Conservation (phyloP, 64 coral and sea anemone species). For the Montipora efflorescens region DNA sequence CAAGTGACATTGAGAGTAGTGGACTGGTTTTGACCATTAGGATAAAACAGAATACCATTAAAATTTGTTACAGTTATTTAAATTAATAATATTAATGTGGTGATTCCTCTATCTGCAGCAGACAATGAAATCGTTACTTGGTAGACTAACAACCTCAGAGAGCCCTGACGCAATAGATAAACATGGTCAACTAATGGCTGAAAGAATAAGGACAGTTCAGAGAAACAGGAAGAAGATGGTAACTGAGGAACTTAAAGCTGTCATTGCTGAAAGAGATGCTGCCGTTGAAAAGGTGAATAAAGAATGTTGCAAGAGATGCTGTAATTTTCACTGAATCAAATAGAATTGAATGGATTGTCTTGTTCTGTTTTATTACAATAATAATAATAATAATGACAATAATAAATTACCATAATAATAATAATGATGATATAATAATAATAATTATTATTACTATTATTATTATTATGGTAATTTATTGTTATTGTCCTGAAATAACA, state of each 20-base stretch:
- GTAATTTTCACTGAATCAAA: background rate
- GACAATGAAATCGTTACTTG: conserved; percentile 79
- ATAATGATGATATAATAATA: no score
- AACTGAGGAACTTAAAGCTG: conserved; percentile 88
- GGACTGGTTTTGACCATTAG: no score
- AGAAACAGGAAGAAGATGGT: conserved; percentile 80
- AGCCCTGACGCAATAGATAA: conserved; percentile 82
- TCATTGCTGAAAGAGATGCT: conserved; percentile 88
- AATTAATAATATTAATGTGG: background rate
- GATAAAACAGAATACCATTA: no score
- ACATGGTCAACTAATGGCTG: conserved; percentile 84
- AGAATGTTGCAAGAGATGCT: background rate
- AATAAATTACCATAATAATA: no score
- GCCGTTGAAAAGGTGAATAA: conserved; percentile 70
- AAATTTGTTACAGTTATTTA: background rate
- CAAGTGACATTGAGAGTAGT: no score
- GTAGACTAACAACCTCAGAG: conserved; percentile 78
- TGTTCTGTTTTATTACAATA: no score
- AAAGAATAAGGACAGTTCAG: conserved; percentile 77
- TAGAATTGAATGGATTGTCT: no score
- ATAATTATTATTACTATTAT: no score
- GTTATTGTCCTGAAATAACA: no score
- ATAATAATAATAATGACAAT: no score
- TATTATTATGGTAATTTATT: no score
- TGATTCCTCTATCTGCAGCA: conserved; percentile 56